Conservation (phyloP, 2,113 vertebrate species). For the Podarcis cretensis region DNA sequence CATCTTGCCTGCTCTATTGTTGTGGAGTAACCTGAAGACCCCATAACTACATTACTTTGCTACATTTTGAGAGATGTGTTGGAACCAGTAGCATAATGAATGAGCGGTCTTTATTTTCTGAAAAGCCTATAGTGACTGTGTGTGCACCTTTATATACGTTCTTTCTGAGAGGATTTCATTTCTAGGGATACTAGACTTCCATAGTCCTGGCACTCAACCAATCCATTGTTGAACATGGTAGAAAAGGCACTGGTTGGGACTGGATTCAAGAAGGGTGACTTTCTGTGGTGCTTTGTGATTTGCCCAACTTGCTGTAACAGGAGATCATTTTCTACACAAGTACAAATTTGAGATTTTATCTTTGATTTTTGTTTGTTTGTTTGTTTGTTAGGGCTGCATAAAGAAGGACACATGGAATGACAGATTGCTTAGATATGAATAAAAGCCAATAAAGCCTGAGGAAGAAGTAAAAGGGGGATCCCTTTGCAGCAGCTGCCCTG, state of each 20-base stretch:
- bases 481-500: background rate
- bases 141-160: background rate
- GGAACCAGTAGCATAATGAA: background rate
- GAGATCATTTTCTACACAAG: background rate
- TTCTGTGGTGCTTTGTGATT: background rate
- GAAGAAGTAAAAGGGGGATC: background rate
- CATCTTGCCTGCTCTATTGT: background rate
- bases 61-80: background rate
- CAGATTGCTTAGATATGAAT: slow-evolving; percentile 13
- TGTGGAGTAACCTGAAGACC: background rate
- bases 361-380: background rate
- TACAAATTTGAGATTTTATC: background rate
- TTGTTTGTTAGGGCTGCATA: slow-evolving; percentile 12
- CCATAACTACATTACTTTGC: background rate
- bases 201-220: too few relatives aligned
- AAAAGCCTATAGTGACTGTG: background rate
- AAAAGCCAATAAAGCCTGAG: slow-evolving; percentile 11
- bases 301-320: background rate
- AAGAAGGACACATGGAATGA: background rate
- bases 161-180: background rate
- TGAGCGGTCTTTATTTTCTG: background rate
- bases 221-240: background rate
- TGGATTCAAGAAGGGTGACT: background rate
- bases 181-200: background rate
- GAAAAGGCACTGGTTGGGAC: background rate